These are phyloP conservation scores for Anastrepha ludens DNA, from an alignment of 1,140 invertebrate genomes.

Conservation along the genomic window DNA sequence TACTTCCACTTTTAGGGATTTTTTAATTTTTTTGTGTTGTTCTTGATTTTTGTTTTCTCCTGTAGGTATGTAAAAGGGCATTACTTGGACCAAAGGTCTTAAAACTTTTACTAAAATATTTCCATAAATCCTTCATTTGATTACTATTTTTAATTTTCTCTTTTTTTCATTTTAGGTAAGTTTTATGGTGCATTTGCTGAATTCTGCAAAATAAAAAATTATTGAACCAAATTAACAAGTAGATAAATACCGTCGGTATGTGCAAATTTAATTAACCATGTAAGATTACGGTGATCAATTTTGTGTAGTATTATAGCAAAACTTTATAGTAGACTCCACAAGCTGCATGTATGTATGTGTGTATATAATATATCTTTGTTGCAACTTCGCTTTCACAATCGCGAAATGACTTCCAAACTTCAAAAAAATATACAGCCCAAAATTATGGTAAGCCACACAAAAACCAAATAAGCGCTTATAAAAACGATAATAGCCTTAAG, in stretches of 20 bases:
- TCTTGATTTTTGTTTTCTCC: neutral
- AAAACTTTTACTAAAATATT: neutral
- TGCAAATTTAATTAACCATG: too few relatives aligned
- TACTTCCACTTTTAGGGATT: neutral
- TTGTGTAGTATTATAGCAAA: too few relatives aligned
- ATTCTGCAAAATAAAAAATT: neutral
- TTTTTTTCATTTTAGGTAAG: constrained; percentile 34
- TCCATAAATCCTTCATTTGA: neutral
- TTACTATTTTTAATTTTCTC: neutral
- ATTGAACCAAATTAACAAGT: neutral
- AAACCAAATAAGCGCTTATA: neutral
- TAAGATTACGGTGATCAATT: too few relatives aligned
- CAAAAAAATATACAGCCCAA: too few relatives aligned
- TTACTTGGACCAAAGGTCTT: too few relatives aligned
- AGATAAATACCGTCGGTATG: neutral
- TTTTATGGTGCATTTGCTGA: neutral
- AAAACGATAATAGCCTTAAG: neutral
- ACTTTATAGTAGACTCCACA: too few relatives aligned
- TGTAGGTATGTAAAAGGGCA: too few relatives aligned
- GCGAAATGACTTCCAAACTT: too few relatives aligned
- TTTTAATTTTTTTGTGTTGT: neutral
- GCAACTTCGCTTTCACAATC: too few relatives aligned
- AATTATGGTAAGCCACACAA: neutral
- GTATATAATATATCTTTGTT: too few relatives aligned
- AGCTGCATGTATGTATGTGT: too few relatives aligned